Percentiles rank a stretch among this genome's conserved stretches.
phyloP scores from a whole-genome alignment of 2,797 vertebrate genomes.

The Galagoides demidoff region DNA sequence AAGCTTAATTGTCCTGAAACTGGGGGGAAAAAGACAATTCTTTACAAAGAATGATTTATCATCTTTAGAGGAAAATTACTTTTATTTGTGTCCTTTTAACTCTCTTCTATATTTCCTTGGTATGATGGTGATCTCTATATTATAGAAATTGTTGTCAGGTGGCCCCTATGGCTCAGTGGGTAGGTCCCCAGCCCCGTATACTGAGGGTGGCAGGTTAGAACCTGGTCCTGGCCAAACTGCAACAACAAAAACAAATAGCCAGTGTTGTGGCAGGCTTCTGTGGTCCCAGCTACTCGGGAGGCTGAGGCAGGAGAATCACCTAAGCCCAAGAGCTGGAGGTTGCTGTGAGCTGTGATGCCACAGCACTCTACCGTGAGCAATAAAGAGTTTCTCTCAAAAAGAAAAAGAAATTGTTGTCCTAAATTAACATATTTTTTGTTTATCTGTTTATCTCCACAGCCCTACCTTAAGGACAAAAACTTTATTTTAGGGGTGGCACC shows the following conservation, averaged over 20 bases:
- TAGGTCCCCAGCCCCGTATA: too few relatives aligned
- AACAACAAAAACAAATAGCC: too few relatives aligned
- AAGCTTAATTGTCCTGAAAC: not conserved
- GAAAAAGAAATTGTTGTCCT: not conserved
- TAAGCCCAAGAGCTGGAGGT: too few relatives aligned
- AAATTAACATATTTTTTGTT: not conserved
- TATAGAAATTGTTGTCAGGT: not conserved
- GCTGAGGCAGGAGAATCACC: too few relatives aligned
- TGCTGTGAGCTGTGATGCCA: too few relatives aligned
- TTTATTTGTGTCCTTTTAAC: not conserved
- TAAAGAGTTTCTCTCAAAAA: too few relatives aligned
- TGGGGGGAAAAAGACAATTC: not conserved
- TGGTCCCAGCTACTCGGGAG: too few relatives aligned
- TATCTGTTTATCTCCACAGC: not conserved
- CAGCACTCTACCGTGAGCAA: too few relatives aligned
- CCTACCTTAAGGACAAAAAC: not conserved
- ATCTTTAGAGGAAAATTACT: not conserved
- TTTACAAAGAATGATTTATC: not conserved
- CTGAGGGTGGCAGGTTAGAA: too few relatives aligned
- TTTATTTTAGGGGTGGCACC: not conserved
- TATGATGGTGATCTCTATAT: not conserved
- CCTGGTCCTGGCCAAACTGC: too few relatives aligned
- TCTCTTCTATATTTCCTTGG: not conserved
- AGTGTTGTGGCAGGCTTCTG: too few relatives aligned
- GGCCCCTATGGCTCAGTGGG: too few relatives aligned